Conservation (phyloP, 2,888 invertebrate species). For the Antheraea yamamai region DNA sequence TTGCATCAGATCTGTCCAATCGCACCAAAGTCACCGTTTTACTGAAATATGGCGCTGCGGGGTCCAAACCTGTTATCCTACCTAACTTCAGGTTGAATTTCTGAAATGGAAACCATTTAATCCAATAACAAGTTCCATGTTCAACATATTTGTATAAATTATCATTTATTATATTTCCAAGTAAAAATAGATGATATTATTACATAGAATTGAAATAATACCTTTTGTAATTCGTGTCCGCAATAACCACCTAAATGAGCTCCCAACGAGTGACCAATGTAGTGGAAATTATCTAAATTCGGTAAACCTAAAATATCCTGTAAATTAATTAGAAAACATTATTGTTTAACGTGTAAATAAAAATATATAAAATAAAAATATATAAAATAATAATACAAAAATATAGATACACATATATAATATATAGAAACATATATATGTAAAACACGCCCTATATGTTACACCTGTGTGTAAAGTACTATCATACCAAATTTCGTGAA, state of each 20-base stretch:
- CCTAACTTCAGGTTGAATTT: slow-evolving; percentile 87
- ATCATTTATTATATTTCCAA: background rate
- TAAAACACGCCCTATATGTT: too few species aligned
- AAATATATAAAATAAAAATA: background rate
- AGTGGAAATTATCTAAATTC: slow-evolving; percentile 87
- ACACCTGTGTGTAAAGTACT: too few species aligned
- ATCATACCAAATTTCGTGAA: too few species aligned
- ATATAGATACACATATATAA: too few species aligned
- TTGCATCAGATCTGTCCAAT: slow-evolving; percentile 92
- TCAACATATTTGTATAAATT: too few species aligned
- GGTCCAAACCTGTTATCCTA: slow-evolving; percentile 93
- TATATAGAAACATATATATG: too few species aligned
- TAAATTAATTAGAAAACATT: slow-evolving; percentile 33
- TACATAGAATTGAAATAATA: slow-evolving; percentile 35
- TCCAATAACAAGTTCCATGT: background rate
- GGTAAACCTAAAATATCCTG: slow-evolving; percentile 80
- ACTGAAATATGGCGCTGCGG: slow-evolving; percentile 95
- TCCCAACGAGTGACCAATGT: slow-evolving; percentile 93
- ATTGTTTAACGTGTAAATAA: background rate
- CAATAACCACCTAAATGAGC: slow-evolving; percentile 93
- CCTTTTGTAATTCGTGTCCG: slow-evolving; percentile 88
- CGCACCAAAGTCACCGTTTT: slow-evolving; percentile 90
- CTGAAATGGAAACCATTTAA: slow-evolving; percentile 50
- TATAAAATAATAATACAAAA: too few species aligned
- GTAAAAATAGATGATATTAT: background rate